These are phyloP conservation scores for Porites lobata DNA, from an alignment of 92 coral and sea anemone species.

Conservation along the genomic window DNA sequence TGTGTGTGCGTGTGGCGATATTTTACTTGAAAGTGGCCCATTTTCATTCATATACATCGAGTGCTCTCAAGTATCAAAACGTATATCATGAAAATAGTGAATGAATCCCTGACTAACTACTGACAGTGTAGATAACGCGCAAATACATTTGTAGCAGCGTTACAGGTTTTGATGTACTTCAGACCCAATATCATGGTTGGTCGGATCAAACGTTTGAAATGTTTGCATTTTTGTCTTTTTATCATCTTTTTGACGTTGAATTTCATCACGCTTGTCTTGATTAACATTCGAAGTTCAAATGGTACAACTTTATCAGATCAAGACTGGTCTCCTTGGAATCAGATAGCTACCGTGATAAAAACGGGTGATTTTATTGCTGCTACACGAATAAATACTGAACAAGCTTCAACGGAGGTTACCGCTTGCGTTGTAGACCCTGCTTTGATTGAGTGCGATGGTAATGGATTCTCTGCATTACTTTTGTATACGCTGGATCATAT, in stretches of 20 bases:
- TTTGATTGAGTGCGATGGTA: slow-evolving; percentile 54
- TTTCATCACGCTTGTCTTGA: background rate
- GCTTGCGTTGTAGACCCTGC: slow-evolving; percentile 73
- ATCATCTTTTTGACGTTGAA: background rate
- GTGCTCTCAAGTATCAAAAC: too few species aligned
- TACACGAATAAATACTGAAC: background rate
- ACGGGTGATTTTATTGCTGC: background rate
- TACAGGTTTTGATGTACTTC: too few species aligned
- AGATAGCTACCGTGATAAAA: background rate
- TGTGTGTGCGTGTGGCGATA: too few species aligned
- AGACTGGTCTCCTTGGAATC: background rate
- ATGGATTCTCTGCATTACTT: slow-evolving; percentile 66
- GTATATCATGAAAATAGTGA: too few species aligned
- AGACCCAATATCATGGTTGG: background rate
- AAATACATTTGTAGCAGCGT: too few species aligned
- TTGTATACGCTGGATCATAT: slow-evolving; percentile 71
- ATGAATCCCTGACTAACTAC: too few species aligned
- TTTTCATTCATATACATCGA: too few species aligned
- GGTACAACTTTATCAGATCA: background rate
- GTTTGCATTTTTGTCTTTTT: background rate
- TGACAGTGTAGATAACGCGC: too few species aligned
- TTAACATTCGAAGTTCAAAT: background rate
- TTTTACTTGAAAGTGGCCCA: too few species aligned
- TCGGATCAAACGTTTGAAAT: background rate
- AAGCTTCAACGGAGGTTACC: background rate